These are phyloP conservation scores for Calidris pygmaea DNA, from an alignment of 2,113 vertebrate genomes.

Conservation along the genomic window DNA sequence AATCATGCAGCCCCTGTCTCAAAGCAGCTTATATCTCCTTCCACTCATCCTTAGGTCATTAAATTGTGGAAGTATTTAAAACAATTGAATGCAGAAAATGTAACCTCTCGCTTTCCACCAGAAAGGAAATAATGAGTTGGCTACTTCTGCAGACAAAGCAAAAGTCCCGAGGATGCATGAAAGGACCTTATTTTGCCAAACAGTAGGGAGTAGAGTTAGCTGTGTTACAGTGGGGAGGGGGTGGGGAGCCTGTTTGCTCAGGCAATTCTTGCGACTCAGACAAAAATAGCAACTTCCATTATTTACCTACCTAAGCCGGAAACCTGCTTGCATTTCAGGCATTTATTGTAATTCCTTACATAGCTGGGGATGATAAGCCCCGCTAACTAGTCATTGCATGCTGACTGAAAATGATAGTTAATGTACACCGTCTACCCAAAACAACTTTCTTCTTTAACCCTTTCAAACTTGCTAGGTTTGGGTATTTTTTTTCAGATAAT, in stretches of 20 bases:
- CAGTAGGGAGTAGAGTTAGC: not conserved
- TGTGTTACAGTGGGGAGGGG: not conserved
- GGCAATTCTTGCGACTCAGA: constrained; percentile 56
- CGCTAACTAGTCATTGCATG: constrained; percentile 52
- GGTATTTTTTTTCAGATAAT: constrained; percentile 10
- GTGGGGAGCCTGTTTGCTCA: accelerated
- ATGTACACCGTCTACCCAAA: constrained; percentile 39
- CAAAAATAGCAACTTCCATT: constrained; percentile 65
- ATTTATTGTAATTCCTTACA: constrained; percentile 64
- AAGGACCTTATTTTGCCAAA: constrained; percentile 27
- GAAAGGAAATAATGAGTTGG: not conserved
- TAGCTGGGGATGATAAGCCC: constrained; percentile 63
- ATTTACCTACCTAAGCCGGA: constrained; percentile 53
- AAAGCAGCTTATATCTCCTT: not conserved
- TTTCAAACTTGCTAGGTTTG: not conserved
- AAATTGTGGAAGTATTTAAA: not conserved
- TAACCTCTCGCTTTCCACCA: not conserved
- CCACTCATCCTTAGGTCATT: not conserved
- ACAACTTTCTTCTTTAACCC: constrained; percentile 42
- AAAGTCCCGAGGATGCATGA: not conserved
- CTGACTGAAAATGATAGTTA: constrained; percentile 61
- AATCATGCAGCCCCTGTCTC: not conserved
- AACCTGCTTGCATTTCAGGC: constrained; percentile 62
- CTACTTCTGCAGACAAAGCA: constrained; percentile 25
- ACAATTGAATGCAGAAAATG: not conserved